phyloP scores from a whole-genome alignment of 1,140 invertebrate genomes.

The Teleogryllus occipitalis region DNA sequence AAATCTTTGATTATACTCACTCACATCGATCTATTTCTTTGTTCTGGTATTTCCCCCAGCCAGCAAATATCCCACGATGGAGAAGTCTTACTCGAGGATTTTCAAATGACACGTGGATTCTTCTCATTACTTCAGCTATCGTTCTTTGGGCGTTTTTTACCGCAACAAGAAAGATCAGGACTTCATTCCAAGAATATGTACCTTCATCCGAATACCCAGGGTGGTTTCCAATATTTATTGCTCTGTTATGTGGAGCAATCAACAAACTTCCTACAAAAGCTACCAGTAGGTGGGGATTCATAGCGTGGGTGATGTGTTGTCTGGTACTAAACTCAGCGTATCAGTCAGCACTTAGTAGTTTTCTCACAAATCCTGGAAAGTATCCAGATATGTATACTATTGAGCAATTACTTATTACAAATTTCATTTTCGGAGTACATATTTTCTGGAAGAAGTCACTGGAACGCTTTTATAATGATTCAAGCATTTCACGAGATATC shows the following conservation, averaged over 20 bases:
- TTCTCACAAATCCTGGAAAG: neutral
- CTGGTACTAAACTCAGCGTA: neutral
- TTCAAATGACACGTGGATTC: neutral
- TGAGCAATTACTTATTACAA: neutral
- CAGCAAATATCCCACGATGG: neutral
- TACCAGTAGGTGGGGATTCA: neutral
- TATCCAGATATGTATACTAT: neutral
- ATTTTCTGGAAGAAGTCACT: neutral
- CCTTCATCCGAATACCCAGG: neutral
- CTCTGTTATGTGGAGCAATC: neutral
- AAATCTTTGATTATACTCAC: neutral
- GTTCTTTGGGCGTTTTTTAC: neutral
- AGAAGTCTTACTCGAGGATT: neutral
- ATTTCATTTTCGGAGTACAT: neutral
- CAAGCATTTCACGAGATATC: neutral
- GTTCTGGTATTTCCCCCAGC: neutral
- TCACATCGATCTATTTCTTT: neutral
- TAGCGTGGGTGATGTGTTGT: neutral
- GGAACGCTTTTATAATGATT: neutral
- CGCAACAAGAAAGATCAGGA: neutral
- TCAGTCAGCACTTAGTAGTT: neutral
- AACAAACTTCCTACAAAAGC: neutral
- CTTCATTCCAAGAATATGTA: neutral
- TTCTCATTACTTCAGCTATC: neutral
- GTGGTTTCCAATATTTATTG: neutral